Conservation (phyloP, 2,888 invertebrate genomes). For the Polydrusus pterygomalis region DNA sequence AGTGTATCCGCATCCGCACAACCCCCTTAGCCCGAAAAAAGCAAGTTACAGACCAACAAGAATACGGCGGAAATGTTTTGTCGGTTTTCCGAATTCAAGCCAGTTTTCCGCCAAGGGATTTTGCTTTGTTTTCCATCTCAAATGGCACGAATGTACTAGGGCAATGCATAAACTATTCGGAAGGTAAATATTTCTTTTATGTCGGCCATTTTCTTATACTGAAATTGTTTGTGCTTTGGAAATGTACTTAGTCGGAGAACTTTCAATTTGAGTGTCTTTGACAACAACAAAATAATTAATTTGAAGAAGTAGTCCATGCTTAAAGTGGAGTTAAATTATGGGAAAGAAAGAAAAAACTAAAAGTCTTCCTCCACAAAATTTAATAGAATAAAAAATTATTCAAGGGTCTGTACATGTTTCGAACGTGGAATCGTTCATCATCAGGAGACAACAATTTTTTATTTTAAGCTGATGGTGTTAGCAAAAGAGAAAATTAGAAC, state of each 20-base stretch:
- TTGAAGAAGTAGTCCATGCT: too few relatives aligned
- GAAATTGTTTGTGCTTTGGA: not conserved
- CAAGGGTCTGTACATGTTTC: too few relatives aligned
- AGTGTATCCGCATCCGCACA: constrained; percentile 19
- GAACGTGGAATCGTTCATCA: too few relatives aligned
- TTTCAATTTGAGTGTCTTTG: not conserved
- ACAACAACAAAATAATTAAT: not conserved
- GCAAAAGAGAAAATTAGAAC: too few relatives aligned
- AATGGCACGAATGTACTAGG: constrained; percentile 24
- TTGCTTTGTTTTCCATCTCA: constrained; percentile 15
- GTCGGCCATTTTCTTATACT: constrained; percentile 6
- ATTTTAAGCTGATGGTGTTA: too few relatives aligned
- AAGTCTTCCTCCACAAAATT: too few relatives aligned
- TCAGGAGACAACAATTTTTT: too few relatives aligned
- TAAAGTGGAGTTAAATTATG: too few relatives aligned
- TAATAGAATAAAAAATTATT: too few relatives aligned
- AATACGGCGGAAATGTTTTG: constrained; percentile 19
- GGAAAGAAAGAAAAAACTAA: too few relatives aligned
- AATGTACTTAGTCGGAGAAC: constrained; percentile 1
- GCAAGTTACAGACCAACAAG: not conserved
- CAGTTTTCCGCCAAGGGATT: constrained; percentile 10
- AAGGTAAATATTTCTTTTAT: constrained; percentile 20
- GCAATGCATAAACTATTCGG: constrained; percentile 27
- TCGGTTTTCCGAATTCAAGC: constrained; percentile 11
- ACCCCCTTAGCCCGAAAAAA: not conserved